Conservation (phyloP, 2,113 vertebrate genomes). For the Sitta europaea region DNA sequence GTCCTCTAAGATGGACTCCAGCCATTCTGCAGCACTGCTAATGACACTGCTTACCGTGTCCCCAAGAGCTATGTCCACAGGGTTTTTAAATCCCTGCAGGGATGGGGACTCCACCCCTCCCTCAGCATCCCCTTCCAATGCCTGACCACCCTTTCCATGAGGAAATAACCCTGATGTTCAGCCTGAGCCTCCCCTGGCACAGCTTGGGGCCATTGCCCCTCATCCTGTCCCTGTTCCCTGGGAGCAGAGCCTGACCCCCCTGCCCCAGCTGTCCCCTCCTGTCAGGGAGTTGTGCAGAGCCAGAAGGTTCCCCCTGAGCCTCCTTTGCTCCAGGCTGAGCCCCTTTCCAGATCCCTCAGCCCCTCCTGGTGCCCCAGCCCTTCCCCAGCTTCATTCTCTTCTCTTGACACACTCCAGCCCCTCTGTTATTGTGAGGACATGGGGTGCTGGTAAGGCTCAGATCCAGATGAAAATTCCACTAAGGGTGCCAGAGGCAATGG, state of each 20-base stretch:
- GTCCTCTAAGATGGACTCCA: neutral
- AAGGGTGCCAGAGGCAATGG: rapidly evolving
- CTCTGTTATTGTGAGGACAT: neutral
- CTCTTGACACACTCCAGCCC: rapidly evolving
- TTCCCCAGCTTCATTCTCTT: rapidly evolving
- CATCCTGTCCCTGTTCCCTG: neutral
- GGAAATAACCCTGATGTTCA: neutral
- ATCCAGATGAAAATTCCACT: rapidly evolving
- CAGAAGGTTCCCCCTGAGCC: neutral
- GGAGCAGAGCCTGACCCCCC: rapidly evolving
- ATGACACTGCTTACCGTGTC: neutral
- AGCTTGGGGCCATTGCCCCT: rapidly evolving
- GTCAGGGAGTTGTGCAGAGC: neutral
- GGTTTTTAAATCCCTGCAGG: neutral
- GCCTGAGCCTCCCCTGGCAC: rapidly evolving
- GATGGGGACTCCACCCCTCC: neutral
- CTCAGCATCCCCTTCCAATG: neutral
- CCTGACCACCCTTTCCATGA: neutral
- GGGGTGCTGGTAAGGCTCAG: neutral
- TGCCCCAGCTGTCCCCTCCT: rapidly evolving
- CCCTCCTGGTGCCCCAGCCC: rapidly evolving
- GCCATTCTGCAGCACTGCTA: rapidly evolving
- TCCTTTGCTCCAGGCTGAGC: neutral
- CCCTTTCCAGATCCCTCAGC: neutral
- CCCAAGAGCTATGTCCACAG: neutral